Conservation (phyloP, 2,113 vertebrate species). For the Chloropsis cyanopogon region DNA sequence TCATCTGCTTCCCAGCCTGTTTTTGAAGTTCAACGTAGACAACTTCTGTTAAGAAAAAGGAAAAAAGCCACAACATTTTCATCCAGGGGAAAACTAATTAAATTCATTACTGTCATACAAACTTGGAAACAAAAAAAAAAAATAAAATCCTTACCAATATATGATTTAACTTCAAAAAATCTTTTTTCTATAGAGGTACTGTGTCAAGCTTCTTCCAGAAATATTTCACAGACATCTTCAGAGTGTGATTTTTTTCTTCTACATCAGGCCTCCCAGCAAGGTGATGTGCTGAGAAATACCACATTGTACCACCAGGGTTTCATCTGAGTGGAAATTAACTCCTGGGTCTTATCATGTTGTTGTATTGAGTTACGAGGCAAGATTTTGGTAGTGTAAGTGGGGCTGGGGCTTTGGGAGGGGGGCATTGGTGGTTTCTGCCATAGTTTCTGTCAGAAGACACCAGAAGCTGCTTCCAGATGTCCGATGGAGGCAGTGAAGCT, state of each 20-base stretch:
- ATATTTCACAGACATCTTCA: not conserved
- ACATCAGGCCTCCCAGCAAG: not conserved
- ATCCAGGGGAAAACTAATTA: not conserved
- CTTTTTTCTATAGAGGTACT: not conserved
- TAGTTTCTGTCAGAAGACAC: not conserved
- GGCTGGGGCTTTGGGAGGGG: accelerated
- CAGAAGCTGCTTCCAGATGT: no score
- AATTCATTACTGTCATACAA: not conserved
- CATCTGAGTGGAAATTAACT: not conserved
- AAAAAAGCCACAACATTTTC: not conserved
- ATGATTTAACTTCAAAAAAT: not conserved
- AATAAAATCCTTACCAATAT: not conserved
- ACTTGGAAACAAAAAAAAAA: not conserved
- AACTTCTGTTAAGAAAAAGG: not conserved
- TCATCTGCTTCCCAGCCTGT: not conserved
- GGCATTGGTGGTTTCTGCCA: not conserved
- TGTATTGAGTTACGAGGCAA: not conserved
- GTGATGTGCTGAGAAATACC: not conserved
- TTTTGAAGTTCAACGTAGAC: not conserved
- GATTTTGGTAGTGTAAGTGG: not conserved
- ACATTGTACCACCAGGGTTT: not conserved
- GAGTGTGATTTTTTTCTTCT: not conserved
- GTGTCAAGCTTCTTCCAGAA: not conserved
- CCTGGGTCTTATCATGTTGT: not conserved
- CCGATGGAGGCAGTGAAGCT: not conserved